Evolutionary conservation across 1,140 invertebrate species (phyloP), one percentile per base, ranked within the genome.

Genomic region (Hermatobates lingyangjiaoensis): DNA sequence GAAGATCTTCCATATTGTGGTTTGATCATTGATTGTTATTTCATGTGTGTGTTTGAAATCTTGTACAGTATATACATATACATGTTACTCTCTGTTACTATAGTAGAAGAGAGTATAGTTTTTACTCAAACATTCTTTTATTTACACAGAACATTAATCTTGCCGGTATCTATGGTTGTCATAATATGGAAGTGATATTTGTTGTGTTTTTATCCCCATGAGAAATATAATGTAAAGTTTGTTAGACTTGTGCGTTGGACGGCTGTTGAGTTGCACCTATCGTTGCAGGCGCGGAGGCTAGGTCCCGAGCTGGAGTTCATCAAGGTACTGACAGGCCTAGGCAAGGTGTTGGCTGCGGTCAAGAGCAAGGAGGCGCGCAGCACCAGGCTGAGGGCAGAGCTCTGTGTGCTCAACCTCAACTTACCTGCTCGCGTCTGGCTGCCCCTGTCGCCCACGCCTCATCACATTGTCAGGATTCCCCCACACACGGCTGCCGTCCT

Each of bases 351-450:
- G 25, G 88, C 87, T 56, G 76, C 81, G 24, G 77, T 96, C 57
- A 79, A 86, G 2, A 90, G 87, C n/a, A 97, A 97, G 66, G 91
- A 96, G 68, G 79, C 86, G 45, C 87, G 93, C 69, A 94, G 86
- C 45, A 78, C 82, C 54, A 77, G 87, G 57, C 71, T 98, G 44
- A 79, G 93, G 50, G 90, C 90, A 23, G 93, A 96, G 65, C 70
- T 98, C 50, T 86, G 83, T 56, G 77, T 87, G 57, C 70, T 99
- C 38, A 98, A 98, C 70, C 74, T 96, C 51, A 98, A 98, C 72
- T 72, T 99, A 54, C 95, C 95, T 2, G 93, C 94, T 1, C 71
- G 92, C 53, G 94, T 99, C 48, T 98, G 94, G 93, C 69, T 98
- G 53, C 95, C 95, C 15, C 73, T 97, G 30, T 74, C 72, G 57